These are phyloP conservation scores for Pampus argenteus DNA, from an alignment of 2,797 vertebrate species.

Conservation along the genomic window DNA sequence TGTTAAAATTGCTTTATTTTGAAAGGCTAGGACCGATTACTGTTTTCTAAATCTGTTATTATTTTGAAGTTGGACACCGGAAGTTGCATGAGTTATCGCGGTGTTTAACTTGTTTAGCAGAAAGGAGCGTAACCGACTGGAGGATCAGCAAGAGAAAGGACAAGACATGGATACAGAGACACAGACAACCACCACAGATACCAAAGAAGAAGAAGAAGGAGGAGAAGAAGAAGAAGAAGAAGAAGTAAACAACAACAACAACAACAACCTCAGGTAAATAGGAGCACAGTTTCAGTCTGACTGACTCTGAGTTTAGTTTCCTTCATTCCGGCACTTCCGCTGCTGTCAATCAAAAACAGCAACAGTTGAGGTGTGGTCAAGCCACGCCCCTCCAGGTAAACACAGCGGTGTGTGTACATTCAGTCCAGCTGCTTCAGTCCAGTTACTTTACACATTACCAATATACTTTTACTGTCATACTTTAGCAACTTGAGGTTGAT, in stretches of 20 bases:
- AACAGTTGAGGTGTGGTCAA: neutral
- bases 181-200: neutral
- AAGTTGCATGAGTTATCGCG: neutral
- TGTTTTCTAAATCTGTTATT: neutral
- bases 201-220: too few species aligned
- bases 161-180: neutral
- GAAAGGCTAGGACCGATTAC: neutral
- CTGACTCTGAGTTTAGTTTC: neutral
- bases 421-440: too few species aligned
- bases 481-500: too few species aligned
- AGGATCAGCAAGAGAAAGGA: neutral
- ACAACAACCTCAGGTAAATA: neutral
- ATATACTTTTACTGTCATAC: too few species aligned
- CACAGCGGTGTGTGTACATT: neutral
- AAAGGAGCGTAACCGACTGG: neutral
- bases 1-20: neutral
- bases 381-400: constrained; percentile 17
- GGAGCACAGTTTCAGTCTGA: neutral
- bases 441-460: neutral
- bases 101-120: neutral
- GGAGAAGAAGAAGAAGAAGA: neutral
- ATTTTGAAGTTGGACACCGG: constrained; percentile 4
- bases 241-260: neutral
- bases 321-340: neutral
- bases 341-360: neutral